Base-by-base conservation (phyloP, 1,140 invertebrate genomes). In the Orchesella cincta region DNA sequence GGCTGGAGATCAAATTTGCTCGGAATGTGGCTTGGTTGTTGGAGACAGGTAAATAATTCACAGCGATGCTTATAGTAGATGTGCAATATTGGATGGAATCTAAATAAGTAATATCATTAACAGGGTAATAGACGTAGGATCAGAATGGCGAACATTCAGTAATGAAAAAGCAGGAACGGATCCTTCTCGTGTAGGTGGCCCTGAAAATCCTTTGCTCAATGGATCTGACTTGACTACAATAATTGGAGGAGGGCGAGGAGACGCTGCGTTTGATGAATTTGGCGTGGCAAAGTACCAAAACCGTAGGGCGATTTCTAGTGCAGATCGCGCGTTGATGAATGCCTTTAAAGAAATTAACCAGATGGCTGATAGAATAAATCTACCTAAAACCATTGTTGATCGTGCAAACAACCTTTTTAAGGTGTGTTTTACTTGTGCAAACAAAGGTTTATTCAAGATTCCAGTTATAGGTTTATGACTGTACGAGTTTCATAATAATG, bases 111-210 rank as follows among this genome's bases (percentile, higher is more conserved):
- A 62, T 46, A 14, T 74, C 82, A 77, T 52, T 88, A 87, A 31
- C 83, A 95, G 96, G 85, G 96, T 99, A 0, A 97, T 99, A 81
- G 98, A 99, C 88, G 98, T 99, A n/a, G 97, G 98, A n/a, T 98
- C 97, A n/a, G 98, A 99, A 87, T 99, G 98, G 98, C 90, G 98
- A 86, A 99, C 98, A 73, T 99, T 99, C 86, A 98, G 95, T 83
- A 99, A 99, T 88, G 98, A 99, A 84, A 98, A 98, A 85, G 91
- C 92, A 78, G 94, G 94, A 8, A 94, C 94, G 1, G 98, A 99
- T 88, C 97, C 97, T 29, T 98, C 95, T 87, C 95, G 98, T 93
- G 98, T 99, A 78, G 98, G 98, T 88, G 94, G 94, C 0, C 93
- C 94, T 3, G 93, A 98, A 89, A 99, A 99, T 88, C 95, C 95